Base-by-base conservation (phyloP, 2,888 invertebrate genomes). In the Pharmacophagus antenor region DNA sequence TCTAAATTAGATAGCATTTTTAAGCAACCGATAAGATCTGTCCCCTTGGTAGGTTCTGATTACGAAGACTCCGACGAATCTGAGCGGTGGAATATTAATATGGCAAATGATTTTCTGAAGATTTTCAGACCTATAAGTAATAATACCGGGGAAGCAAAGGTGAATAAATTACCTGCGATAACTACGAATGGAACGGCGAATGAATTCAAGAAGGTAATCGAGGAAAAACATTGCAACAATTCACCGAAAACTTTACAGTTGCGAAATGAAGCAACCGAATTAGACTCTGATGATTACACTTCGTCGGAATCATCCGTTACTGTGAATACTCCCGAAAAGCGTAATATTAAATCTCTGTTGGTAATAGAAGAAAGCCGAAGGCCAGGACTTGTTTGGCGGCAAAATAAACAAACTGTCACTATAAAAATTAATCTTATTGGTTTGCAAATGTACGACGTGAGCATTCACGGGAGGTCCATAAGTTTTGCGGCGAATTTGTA, bases 301-400 rank as follows among this genome's bases (percentile, higher is more conserved):
- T 73, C 74, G 10, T 57, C 69, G 2, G 72, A 71, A 55, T 37
- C 61, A 10, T 56, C 50, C 2, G 54, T 50, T n/a, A 17, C 27
- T 17, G 1, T 15, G 42, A 21, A 49, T 51, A 58, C 37, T 62
- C 58, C 41, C 42, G 59, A 52, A 58, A 62, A 65, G 18, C 47
- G 25, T 62, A 46, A 58, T 41, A 25, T 57, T 12, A 61, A 63
- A 62, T 67, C 61, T 49, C 25, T 55, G 2, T 44, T 58, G 31
- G 63, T 62, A 25, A 20, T 49, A 2, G 65, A 69, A 5, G 63
- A 70, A 52, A 52, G 67, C 0, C 71, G 82, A 22, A 82, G 73
- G 61, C 88, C 88, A 0, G 83, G 77, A 66, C 15, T 85, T n/a
- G 44, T 71, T 15, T 91, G 91, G 91, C 66, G 74, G 1, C 90